Evolutionary conservation across 64 coral and sea anemone species (phyloP).

Genomic region (Stylophora pistillata): DNA sequence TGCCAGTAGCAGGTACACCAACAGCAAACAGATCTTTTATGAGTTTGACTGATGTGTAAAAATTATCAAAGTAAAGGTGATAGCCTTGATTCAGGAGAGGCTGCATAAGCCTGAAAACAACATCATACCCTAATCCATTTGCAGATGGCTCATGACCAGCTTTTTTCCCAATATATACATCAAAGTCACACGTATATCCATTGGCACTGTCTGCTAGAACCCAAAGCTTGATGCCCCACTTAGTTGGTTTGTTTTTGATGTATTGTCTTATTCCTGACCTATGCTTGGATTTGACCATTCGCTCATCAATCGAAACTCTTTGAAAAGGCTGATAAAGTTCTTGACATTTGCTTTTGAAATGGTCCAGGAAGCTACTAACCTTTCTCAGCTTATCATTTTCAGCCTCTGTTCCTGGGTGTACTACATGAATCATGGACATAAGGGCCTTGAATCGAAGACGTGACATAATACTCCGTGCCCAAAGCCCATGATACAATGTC

Average conservation of each 20-base stretch:
- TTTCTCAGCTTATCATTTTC: too few species aligned
- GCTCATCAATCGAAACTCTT: conserved; percentile 44
- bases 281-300: conserved; percentile 48
- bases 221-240: conserved; percentile 68
- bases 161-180: conserved; percentile 28
- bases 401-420: conserved; percentile 38
- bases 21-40: conserved; percentile 28
- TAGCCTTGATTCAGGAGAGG: conserved; percentile 38
- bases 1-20: conserved; percentile 6
- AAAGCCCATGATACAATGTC: conserved; percentile 57
- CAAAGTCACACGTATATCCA: conserved; percentile 53
- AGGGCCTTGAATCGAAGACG: conserved; percentile 29
- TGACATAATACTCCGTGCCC: conserved; percentile 52
- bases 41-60: conserved; percentile 15
- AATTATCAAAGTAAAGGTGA: conserved; percentile 51
- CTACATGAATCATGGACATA: conserved; percentile 60
- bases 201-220: conserved; percentile 52
- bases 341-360: conserved; percentile 45
- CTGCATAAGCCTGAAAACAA: neutral
- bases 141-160: neutral
- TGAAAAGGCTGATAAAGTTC: conserved; percentile 51
- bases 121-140: conserved; percentile 47
- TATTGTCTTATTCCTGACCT: conserved; percentile 50
- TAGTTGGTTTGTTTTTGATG: conserved; percentile 63
- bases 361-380: conserved; percentile 1